Conservation (phyloP, 2,888 invertebrate species). For the Vannuccia rotundouncinata region DNA sequence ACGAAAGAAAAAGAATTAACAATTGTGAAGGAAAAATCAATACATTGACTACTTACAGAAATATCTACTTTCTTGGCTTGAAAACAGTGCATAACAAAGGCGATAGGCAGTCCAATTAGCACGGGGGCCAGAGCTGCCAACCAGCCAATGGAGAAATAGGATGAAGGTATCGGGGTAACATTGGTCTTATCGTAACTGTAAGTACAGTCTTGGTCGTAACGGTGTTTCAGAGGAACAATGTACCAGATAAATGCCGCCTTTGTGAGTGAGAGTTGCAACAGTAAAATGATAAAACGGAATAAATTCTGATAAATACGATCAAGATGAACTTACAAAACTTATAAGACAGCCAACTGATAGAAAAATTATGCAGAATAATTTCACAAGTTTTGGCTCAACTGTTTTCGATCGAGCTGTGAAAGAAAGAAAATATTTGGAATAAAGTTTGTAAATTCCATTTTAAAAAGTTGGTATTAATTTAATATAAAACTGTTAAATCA, state of each 20-base stretch:
- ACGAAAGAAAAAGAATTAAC: not conserved
- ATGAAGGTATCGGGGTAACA: not conserved
- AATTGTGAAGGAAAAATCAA: not conserved
- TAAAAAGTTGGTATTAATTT: too few relatives aligned
- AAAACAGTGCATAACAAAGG: not conserved
- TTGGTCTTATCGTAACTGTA: not conserved
- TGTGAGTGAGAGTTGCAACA: too few relatives aligned
- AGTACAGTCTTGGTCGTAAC: not conserved
- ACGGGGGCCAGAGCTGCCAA: conserved; percentile 8
- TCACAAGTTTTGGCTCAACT: conserved; percentile 25
- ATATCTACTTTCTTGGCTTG: not conserved
- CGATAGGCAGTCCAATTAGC: conserved; percentile 12
- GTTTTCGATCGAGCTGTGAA: not conserved
- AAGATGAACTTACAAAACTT: not conserved
- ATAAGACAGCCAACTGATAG: conserved; percentile 17
- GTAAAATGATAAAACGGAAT: too few relatives aligned
- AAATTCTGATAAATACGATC: too few relatives aligned
- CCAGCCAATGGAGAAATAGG: conserved; percentile 29
- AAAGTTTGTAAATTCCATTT: too few relatives aligned
- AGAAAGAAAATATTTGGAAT: too few relatives aligned
- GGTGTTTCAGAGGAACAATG: not conserved
- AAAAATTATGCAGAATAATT: conserved; percentile 18
- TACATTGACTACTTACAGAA: not conserved
- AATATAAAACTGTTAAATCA: too few relatives aligned
- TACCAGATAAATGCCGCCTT: not conserved